Conservation (phyloP, 2,797 vertebrate species). For the Sebastes taczanowskii region DNA sequence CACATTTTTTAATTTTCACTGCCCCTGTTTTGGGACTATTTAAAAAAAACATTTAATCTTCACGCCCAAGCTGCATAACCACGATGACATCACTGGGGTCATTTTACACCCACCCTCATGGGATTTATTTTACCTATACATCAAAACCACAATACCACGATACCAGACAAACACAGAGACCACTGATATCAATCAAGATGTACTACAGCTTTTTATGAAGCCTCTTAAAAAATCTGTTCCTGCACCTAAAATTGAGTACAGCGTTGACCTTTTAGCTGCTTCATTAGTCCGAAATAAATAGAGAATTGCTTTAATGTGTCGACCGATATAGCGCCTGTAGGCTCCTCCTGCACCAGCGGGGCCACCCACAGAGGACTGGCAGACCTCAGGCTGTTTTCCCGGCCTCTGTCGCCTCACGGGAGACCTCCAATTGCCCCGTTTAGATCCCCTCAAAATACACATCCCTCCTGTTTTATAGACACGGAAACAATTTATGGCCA, state of each 20-base stretch:
- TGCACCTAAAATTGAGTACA: not conserved
- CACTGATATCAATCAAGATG: not conserved
- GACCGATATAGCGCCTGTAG: constrained; percentile 63
- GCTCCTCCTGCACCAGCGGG: constrained; percentile 76
- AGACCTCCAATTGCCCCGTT: constrained; percentile 84
- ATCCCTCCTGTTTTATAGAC: constrained; percentile 86
- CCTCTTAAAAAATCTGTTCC: not conserved
- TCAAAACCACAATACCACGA: not conserved
- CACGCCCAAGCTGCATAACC: not conserved
- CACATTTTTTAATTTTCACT: not conserved
- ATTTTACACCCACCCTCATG: not conserved
- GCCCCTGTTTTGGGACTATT: not conserved
- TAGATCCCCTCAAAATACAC: constrained; percentile 87
- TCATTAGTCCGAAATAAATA: constrained; percentile 71
- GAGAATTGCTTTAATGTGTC: constrained; percentile 55
- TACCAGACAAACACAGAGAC: not conserved
- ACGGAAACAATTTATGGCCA: constrained; percentile 92
- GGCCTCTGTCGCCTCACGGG: constrained; percentile 82
- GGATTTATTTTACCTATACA: not conserved
- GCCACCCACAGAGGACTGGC: constrained; percentile 88
- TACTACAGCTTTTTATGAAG: not conserved
- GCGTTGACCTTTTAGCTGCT: constrained; percentile 53
- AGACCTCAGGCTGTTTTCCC: constrained; percentile 90
- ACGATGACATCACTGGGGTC: not conserved
- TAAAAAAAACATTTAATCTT: not conserved